phyloP scores from a whole-genome alignment of 2,888 invertebrate genomes.

The Gandaritis pyraliata region DNA sequence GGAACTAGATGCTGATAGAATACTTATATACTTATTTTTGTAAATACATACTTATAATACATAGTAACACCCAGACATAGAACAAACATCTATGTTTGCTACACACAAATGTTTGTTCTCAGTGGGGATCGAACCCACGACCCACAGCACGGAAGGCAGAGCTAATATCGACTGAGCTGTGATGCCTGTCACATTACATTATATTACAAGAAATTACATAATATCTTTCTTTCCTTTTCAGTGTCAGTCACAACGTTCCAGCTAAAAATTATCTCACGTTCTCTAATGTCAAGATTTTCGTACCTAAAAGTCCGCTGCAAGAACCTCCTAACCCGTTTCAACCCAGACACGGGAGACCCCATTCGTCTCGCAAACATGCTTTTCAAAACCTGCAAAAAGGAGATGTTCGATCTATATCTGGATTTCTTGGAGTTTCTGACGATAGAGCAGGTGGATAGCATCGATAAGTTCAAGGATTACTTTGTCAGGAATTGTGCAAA shows the following conservation, averaged over 20 bases:
- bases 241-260: slow-evolving; percentile 61
- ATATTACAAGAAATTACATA: no score
- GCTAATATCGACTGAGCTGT: no score
- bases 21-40: no score
- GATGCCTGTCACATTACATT: no score
- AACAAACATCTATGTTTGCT: no score
- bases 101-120: no score
- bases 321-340: slow-evolving; percentile 53
- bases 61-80: no score
- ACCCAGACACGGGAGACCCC: slow-evolving; percentile 50
- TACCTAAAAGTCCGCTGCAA: slow-evolving; percentile 51
- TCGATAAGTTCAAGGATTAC: slow-evolving; percentile 64
- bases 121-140: no score
- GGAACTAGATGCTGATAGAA: no score
- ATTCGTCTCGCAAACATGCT: slow-evolving; percentile 49
- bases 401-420: slow-evolving; percentile 60
- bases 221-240: slow-evolving; percentile 49
- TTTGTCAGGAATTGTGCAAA: slow-evolving; percentile 59
- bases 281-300: slow-evolving; percentile 40
- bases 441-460: slow-evolving; percentile 64
- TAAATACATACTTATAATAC: no score
- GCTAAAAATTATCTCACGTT: slow-evolving; percentile 54
- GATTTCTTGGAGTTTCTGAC: slow-evolving; percentile 72
- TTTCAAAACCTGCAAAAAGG: slow-evolving; percentile 46
- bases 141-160: no score